Evolutionary conservation across 2,113 vertebrate genomes (phyloP).

Genomic region (Charadrius vociferus): DNA sequence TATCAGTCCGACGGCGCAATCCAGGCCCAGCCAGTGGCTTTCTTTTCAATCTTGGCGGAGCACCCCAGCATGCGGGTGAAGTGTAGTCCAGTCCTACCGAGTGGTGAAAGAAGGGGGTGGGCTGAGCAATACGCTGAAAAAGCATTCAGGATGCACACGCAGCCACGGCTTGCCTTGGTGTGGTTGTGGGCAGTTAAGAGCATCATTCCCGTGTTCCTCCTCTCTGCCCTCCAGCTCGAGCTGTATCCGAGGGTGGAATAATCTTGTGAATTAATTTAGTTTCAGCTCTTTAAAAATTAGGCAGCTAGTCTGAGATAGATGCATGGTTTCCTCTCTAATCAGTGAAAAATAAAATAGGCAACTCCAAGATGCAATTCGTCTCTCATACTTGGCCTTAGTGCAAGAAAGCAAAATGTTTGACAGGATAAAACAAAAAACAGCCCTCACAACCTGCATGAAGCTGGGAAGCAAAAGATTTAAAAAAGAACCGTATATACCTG

Average conservation of each 20-base stretch:
- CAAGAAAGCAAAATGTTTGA: neutral
- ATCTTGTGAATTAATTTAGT: neutral
- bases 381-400: neutral
- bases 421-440: neutral
- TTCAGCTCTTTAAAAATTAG: neutral
- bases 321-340: neutral
- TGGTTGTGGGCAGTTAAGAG: neutral
- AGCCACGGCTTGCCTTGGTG: fast-evolving
- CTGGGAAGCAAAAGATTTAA: neutral
- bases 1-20: neutral
- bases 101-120: neutral
- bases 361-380: neutral
- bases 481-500: neutral
- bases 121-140: neutral
- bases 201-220: neutral
- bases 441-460: neutral
- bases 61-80: neutral
- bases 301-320: neutral
- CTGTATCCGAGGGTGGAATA: neutral
- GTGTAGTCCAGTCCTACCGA: fast-evolving
- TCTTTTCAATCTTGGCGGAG: neutral
- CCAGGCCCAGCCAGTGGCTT: neutral
- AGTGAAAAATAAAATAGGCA: neutral
- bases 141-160: fast-evolving
- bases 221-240: neutral